A percentile compares a stretch with the other conserved stretches of the same genome.
Conservation (phyloP, 2,113 vertebrate species). For the Leptodactylus fuscus region DNA sequence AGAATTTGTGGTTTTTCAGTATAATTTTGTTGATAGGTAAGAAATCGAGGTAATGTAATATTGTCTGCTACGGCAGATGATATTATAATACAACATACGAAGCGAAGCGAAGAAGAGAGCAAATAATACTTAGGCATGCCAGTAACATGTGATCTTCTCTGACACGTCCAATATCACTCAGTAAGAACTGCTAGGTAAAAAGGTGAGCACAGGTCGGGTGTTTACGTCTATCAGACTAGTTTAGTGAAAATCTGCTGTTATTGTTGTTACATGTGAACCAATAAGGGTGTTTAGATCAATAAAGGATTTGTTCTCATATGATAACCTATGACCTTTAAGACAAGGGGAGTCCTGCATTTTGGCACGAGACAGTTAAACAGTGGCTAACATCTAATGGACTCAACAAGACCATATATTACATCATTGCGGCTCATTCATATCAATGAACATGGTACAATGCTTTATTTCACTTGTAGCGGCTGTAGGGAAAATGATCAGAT, state of each 20-base stretch:
- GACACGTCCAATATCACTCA: background rate
- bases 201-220: background rate
- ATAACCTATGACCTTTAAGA: background rate
- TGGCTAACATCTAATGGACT: background rate
- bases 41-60: background rate
- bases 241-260: background rate
- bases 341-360: too few species aligned
- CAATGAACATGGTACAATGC: background rate
- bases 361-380: background rate
- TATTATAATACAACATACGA: background rate
- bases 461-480: background rate
- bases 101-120: too few species aligned
- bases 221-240: background rate
- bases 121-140: background rate
- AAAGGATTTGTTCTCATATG: too few species aligned
- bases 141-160: background rate
- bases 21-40: background rate
- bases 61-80: background rate
- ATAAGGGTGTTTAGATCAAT: too few species aligned
- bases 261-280: too few species aligned
- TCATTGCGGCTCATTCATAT: background rate
- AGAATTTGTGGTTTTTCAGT: background rate
- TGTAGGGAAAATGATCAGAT: too few species aligned
- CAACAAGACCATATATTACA: background rate
- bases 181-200: background rate